Percentiles rank a stretch among this genome's conserved stretches.
These are phyloP conservation scores for Hypsibius dujardini DNA, from an alignment of 1,140 invertebrate species.

Conservation along the genomic window DNA sequence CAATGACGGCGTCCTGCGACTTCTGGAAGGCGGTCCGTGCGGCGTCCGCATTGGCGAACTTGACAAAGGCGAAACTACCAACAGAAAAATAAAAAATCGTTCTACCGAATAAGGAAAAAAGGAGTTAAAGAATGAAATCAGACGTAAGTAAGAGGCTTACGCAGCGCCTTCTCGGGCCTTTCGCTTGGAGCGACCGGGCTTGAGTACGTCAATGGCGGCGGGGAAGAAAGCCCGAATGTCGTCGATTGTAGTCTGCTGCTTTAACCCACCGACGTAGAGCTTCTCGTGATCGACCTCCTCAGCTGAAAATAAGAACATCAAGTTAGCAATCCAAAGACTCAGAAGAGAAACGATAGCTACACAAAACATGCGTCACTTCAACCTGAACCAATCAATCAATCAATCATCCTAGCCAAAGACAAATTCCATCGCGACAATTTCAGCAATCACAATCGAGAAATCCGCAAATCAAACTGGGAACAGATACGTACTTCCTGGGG, in stretches of 20 bases:
- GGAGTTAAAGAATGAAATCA: too few relatives aligned
- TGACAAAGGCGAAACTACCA: constrained; percentile 6
- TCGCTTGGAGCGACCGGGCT: not conserved
- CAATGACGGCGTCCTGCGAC: not conserved
- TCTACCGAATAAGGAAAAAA: too few relatives aligned
- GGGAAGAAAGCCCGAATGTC: not conserved
- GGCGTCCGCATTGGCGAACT: not conserved
- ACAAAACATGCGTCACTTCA: too few relatives aligned
- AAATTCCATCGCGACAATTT: too few relatives aligned
- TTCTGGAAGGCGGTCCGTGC: not conserved
- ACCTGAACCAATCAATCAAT: too few relatives aligned
- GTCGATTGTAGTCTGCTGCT: not conserved
- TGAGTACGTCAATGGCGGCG: not conserved
- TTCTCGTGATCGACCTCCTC: not conserved
- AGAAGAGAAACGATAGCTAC: too few relatives aligned
- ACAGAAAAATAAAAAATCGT: not conserved
- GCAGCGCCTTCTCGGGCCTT: too few relatives aligned
- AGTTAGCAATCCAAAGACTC: too few relatives aligned
- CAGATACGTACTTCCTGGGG: not conserved
- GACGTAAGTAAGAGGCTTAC: too few relatives aligned
- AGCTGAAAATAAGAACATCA: too few relatives aligned
- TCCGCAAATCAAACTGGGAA: not conserved
- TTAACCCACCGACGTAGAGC: constrained; percentile 10
- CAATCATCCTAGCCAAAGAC: too few relatives aligned
- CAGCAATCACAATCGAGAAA: too few relatives aligned